Conservation (phyloP, 2,888 invertebrate species). For the Apamea epomidion region DNA sequence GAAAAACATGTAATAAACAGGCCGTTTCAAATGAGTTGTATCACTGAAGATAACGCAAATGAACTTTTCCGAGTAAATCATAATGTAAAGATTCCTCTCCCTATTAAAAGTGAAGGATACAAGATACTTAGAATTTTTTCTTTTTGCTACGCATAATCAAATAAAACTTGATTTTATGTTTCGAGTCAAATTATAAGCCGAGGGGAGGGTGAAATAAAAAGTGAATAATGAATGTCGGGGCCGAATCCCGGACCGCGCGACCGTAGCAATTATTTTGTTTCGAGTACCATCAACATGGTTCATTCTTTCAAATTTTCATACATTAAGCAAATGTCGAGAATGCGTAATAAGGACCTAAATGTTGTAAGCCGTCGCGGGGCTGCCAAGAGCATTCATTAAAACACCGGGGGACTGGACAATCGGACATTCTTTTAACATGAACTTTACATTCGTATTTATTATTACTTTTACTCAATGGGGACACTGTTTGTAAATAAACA, state of each 20-base stretch:
- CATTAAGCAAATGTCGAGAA: constrained; percentile 90
- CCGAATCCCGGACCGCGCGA: constrained; percentile 88
- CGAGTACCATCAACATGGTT: constrained; percentile 90
- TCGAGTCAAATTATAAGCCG: constrained; percentile 90
- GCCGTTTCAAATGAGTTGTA: constrained; percentile 51
- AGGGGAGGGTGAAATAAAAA: constrained; percentile 89
- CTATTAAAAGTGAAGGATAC: constrained; percentile 85
- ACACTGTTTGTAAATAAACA: constrained; percentile 51
- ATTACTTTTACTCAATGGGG: constrained; percentile 45
- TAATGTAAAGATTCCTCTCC: constrained; percentile 79
- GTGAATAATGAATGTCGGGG: constrained; percentile 90
- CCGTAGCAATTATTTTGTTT: constrained; percentile 90
- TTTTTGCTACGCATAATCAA: constrained; percentile 87
- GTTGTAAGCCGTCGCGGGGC: constrained; percentile 82
- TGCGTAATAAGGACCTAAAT: constrained; percentile 89
- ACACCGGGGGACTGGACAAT: constrained; percentile 80
- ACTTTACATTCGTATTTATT: constrained; percentile 59
- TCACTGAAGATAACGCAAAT: constrained; percentile 71
- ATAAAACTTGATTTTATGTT: constrained; percentile 91
- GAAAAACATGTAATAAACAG: constrained; percentile 47
- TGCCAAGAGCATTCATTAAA: constrained; percentile 82
- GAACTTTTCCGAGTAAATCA: constrained; percentile 77
- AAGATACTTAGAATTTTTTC: constrained; percentile 83
- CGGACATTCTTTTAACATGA: constrained; percentile 73
- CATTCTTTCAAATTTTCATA: constrained; percentile 90